Percentiles rank a stretch among this genome's conserved stretches.
Conservation (phyloP, 2,797 vertebrate genomes). For the Sciurus vulgaris region DNA sequence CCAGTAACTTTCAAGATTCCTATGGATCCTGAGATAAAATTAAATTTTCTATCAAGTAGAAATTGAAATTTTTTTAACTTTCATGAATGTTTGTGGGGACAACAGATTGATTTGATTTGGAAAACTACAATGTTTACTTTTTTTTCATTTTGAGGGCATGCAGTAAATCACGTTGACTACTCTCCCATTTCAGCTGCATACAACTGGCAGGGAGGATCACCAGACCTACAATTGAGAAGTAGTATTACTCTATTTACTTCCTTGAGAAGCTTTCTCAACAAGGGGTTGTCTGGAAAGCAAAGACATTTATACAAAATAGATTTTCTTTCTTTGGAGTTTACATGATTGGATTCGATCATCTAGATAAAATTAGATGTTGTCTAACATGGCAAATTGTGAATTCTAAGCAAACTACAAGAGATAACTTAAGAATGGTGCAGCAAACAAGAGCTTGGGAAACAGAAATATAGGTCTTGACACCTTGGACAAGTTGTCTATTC, state of each 20-base stretch:
- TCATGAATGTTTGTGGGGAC: not conserved
- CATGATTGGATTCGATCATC: not conserved
- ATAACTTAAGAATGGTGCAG: not conserved
- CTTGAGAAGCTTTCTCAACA: not conserved
- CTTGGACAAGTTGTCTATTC: not conserved
- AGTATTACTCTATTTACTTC: not conserved
- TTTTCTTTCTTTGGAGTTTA: constrained; percentile 40
- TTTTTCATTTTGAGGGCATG: not conserved
- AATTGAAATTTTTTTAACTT: not conserved
- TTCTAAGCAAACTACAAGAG: not conserved
- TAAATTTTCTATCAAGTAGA: not conserved
- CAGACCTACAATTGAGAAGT: not conserved
- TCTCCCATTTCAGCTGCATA: not conserved
- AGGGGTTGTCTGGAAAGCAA: constrained; percentile 30
- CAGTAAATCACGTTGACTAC: not conserved
- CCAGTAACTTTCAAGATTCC: not conserved
- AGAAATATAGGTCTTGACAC: not conserved
- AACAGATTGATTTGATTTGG: not conserved
- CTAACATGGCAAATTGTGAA: not conserved
- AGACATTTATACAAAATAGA: constrained; percentile 13
- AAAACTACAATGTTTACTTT: not conserved
- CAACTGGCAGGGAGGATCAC: not conserved
- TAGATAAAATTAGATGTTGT: not conserved
- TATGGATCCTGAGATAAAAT: constrained; percentile 6
- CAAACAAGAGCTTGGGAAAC: not conserved